Evolutionary conservation across 2,113 vertebrate genomes (phyloP).

Genomic region (Sclerurus mexicanus): DNA sequence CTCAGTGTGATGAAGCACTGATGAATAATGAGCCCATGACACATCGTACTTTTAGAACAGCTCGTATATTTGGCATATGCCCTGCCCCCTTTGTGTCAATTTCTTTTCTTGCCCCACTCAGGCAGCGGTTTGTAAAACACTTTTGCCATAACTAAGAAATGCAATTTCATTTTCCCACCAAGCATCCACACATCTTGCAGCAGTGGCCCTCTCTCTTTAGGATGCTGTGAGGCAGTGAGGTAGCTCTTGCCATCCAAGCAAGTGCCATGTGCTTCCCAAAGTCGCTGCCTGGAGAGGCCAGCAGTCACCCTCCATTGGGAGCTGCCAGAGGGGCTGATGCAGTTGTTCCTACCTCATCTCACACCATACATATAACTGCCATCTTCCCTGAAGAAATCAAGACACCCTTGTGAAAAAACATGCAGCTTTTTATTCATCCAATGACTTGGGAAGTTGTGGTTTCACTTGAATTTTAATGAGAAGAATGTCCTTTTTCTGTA

Average conservation of each 20-base stretch:
- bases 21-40: conserved; percentile 52
- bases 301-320: fast-evolving
- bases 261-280: fast-evolving
- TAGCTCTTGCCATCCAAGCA: not conserved
- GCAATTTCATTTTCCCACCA: not conserved
- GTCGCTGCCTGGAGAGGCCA: not conserved
- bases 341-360: not conserved
- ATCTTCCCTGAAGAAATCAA: not conserved
- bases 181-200: fast-evolving
- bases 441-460: not conserved
- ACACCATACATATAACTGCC: not conserved
- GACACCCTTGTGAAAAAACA: not conserved
- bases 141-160: not conserved
- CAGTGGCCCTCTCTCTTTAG: not conserved
- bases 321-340: fast-evolving
- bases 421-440: not conserved
- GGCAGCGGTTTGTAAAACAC: not conserved
- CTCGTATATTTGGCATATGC: not conserved
- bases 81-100: not conserved
- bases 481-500: not conserved
- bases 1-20: conserved; percentile 52
- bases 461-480: not conserved
- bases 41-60: conserved; percentile 15
- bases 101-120: fast-evolving
- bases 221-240: not conserved